These are phyloP conservation scores for Hirundichthys speculiger DNA, from an alignment of 2,113 vertebrate genomes.

Conservation along the genomic window DNA sequence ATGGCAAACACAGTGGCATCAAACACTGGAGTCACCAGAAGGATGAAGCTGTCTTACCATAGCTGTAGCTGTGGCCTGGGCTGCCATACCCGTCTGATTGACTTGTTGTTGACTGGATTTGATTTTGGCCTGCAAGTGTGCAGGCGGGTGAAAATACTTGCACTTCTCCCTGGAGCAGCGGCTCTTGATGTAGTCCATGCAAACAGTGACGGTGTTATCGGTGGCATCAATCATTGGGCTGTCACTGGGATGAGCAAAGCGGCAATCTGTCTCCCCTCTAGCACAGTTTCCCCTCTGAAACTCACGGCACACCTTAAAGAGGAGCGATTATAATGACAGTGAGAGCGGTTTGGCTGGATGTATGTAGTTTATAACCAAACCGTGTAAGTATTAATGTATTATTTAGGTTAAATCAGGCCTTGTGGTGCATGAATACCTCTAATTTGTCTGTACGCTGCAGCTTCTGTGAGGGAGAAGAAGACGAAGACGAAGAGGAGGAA, in stretches of 20 bases:
- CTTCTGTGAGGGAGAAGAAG: conserved; percentile 88
- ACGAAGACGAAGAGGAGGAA: conserved; percentile 82
- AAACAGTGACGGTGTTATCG: conserved; percentile 98
- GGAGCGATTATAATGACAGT: conserved; percentile 18
- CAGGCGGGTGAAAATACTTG: conserved; percentile 99
- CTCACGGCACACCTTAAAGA: conserved; percentile 91
- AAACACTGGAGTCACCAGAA: no score
- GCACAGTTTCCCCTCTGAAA: conserved; percentile 96
- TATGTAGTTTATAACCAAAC: background rate
- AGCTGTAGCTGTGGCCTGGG: conserved; percentile 91
- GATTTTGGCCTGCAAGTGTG: conserved; percentile 99
- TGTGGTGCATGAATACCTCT: conserved; percentile 82
- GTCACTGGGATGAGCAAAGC: conserved; percentile 95
- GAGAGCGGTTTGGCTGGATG: background rate
- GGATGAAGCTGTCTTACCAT: conserved; percentile 87
- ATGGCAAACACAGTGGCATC: no score
- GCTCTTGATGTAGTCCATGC: conserved; percentile 99
- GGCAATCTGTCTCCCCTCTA: conserved; percentile 95
- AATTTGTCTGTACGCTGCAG: conserved; percentile 94
- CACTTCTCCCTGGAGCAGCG: conserved; percentile 99
- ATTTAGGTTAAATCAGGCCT: conserved; percentile 5
- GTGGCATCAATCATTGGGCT: conserved; percentile 96
- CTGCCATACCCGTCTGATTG: conserved; percentile 90
- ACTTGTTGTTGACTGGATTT: conserved; percentile 96
- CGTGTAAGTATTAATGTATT: background rate